phyloP scores from a whole-genome alignment of 2,797 vertebrate species.

The Mus caroli region DNA sequence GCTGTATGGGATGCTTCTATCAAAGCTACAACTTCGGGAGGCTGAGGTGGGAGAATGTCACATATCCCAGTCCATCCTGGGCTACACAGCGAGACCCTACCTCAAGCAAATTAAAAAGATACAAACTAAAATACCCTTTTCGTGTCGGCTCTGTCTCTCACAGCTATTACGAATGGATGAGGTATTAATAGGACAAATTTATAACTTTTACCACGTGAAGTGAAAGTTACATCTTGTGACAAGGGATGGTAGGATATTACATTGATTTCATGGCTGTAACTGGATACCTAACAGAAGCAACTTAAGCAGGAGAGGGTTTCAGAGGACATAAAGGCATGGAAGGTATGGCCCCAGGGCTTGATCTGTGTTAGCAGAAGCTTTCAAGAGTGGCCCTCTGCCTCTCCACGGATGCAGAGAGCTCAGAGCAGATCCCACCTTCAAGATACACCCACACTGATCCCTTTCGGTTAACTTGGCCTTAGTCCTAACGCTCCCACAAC shows the following conservation, averaged over 20 bases:
- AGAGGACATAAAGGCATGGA: neutral
- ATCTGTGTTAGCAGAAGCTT: neutral
- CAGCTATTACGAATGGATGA: constrained; percentile 8
- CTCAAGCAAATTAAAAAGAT: constrained; percentile 1
- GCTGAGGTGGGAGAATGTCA: neutral
- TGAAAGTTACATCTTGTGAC: neutral
- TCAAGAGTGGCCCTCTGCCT: neutral
- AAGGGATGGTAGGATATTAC: neutral
- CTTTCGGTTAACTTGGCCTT: neutral
- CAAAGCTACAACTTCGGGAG: neutral
- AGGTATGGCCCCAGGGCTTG: no score
- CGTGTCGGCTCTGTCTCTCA: neutral
- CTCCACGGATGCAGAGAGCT: neutral
- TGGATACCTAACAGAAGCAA: neutral
- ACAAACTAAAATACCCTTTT: constrained; percentile 35
- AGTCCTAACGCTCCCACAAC: neutral
- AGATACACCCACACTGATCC: neutral
- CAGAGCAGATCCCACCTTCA: neutral
- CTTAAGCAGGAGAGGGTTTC: neutral
- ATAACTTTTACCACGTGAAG: neutral
- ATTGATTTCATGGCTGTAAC: neutral
- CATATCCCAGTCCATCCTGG: neutral
- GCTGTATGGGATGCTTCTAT: no score
- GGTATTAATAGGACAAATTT: neutral
- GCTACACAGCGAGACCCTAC: no score